Evolutionary conservation across 1,140 invertebrate genomes (phyloP), one percentile per base, ranked within the genome.

Genomic region (Listronotus oregonensis): DNA sequence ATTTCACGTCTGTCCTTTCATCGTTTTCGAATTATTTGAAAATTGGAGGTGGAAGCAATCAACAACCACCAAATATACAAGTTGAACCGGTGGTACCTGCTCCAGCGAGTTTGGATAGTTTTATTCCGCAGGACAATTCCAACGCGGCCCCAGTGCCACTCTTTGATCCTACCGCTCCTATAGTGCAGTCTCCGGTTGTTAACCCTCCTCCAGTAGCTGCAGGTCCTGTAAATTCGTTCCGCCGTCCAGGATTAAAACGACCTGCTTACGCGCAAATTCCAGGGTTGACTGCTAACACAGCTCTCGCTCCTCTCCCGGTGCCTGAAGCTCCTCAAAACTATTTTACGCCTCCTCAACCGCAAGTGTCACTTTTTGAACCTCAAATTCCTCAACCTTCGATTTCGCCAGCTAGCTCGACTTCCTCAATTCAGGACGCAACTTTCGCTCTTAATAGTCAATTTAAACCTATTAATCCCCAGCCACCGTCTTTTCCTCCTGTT

Each of bases 221-320:
- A 69, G 71, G 68, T 21, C 50, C 73, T 55, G 60, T 60, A 32
- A 73, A 74, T 50, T 55, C 60, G 10, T 76, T 73, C 43, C 56
- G 79, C 18, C 66, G 79, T 31, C 32, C 72, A 9, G 72, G 71
- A 10, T 63, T 76, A 8, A 80, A 81, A 61, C 63, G 74, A 50
- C 76, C 77, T 2, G 62, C 73, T 0, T 81, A 81, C 66, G 79
- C 80, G 32, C 79, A 69, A 60, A 69, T 79, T 44, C 80, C 80
- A 15, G 79, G 79, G 11, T 55, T 81, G 15, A 65, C 67, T 52
- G 57, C n/a, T 47, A 64, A 55, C 27, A 27, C 21, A 27, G 7
- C 39, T 0, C 14, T 12, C 12, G 11, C 21, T 3, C 49, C 37
- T 18, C 63, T 42, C 12, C 55, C 49, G 21, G 12, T 37, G 40